Evolutionary conservation across 35 echinoderm and acorn worm species (phyloP), one percentile per base, ranked within the genome.

Genomic region (Holothuria glaberrima): DNA sequence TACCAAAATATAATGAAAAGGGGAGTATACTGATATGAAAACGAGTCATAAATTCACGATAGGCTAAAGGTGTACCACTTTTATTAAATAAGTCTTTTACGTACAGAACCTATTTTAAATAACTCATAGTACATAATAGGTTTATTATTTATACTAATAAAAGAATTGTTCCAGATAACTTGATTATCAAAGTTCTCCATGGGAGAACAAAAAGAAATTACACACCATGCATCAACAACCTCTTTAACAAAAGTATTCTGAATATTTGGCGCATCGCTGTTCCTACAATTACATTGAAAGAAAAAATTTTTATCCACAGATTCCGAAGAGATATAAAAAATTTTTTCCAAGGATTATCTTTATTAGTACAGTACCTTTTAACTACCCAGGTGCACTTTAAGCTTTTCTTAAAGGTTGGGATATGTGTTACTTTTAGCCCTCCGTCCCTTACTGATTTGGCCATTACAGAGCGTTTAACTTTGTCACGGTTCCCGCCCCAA

Each of bases 391-490:
- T 61, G 0, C 58, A 61, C 58, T 61, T 61, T 61, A n/a, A n/a
- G n/a, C n/a, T n/a, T n/a, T n/a, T n/a, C n/a, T n/a, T n/a, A n/a
- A 61, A 61, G 64, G 64, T 12, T 9, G 64, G 64, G 7, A 68
- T 68, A 68, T 68, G 64, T 68, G 64, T 68, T 19, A 71, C 29
- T 24, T 71, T 71, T 2, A 31, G 68, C 21, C 68, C 21, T 71
- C 68, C 68, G 29, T 71, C 68, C 14, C 68, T n/a, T 71, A 71
- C 68, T 30, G 68, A 71, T 1, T 71, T 71, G 30, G 30, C 68
- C 22, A 71, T 71, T 28, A 71, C 68, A 24, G 68, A 71, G 68
- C 68, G 68, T 26, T 71, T 71, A 71, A 12, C 68, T 31, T 71
- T 71, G 30, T 71, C 68, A 71, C 12, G 68, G 21, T 71, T 71